Evolutionary conservation across 2,888 invertebrate species (phyloP).

Genomic region (Amphipoea lucens): DNA sequence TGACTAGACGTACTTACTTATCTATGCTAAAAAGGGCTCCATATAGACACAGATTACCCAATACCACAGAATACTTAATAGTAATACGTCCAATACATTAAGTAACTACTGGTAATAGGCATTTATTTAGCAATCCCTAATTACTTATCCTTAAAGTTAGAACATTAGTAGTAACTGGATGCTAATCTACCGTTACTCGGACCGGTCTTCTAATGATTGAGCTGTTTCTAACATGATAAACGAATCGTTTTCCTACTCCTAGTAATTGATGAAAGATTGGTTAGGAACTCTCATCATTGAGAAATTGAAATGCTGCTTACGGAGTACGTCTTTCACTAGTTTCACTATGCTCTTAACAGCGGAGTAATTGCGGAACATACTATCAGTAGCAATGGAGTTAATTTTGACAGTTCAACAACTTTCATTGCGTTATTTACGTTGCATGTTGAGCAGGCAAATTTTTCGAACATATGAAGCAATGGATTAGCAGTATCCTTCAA

Average conservation of each 20-base stretch:
- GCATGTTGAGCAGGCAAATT: too few relatives aligned
- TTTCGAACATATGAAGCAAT: too few relatives aligned
- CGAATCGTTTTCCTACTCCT: neutral
- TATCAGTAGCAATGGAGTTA: too few relatives aligned
- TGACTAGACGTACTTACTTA: neutral
- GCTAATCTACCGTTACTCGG: constrained; percentile 29
- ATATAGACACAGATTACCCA: neutral
- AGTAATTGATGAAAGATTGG: neutral
- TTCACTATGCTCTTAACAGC: neutral
- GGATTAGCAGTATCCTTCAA: too few relatives aligned
- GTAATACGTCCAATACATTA: too few relatives aligned
- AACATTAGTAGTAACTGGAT: constrained; percentile 30
- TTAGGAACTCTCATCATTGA: neutral
- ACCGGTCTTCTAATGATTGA: constrained; percentile 17
- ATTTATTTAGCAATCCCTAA: constrained; percentile 25
- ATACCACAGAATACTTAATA: too few relatives aligned
- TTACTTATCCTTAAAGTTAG: constrained; percentile 35
- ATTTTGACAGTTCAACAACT: too few relatives aligned
- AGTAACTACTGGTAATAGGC: constrained; percentile 18
- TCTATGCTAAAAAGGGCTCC: neutral
- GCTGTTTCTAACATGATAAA: neutral
- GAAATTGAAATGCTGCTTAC: neutral
- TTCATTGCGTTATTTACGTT: too few relatives aligned
- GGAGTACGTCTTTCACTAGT: neutral
- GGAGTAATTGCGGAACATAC: too few relatives aligned